Base-by-base conservation (phyloP, 2,113 vertebrate genomes). In the Turdus rufiventris region DNA sequence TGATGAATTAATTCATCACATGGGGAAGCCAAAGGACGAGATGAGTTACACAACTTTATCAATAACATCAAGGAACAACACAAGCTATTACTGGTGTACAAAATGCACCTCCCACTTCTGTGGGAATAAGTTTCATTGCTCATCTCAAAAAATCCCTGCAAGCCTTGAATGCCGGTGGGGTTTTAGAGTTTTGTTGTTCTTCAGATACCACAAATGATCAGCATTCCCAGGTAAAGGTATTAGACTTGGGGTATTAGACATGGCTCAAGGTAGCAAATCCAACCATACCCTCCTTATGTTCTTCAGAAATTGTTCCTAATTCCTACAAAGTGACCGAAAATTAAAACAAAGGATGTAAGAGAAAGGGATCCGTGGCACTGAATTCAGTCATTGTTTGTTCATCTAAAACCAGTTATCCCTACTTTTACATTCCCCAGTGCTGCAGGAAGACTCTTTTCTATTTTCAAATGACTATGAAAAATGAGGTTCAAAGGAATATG, bases 221-320 rank as follows among this genome's bases (percentile, higher is more conserved):
- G 20, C 31, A 40, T 26, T 75, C 15, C 18, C 14, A 24, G 11
- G 17, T 24, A 74, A 47, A 50, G 29, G 13, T 31, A 25, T 40
- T 36, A 45, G 56, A 74, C 2, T 18, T 54, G 19, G n/a, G 42
- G 29, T 45, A 45, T 51, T 13, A 23, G 26, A 3, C 7, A 24
- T 12, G 36, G 54, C 24, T 68, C 34, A 68, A 19, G 24, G 25
- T 15, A 34, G 25, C 18, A 85, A 76, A 87, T 40, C 36, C 45
- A 76, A 18, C 7, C 40, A 20, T 4, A 14, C 6, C 3, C 5
- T 79, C 9, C 21, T 12, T 4, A 2, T 3, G 4, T 48, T n/a
- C n/a, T 61, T 74, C 33, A 85, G 56, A 80, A 88, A 62, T 73
- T 33, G 3, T 31, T 89, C 47, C 58, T 38, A 71, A 40, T 29